Evolutionary conservation across 1,140 invertebrate species (phyloP).

Genomic region (Drosophila kohkoa): DNA sequence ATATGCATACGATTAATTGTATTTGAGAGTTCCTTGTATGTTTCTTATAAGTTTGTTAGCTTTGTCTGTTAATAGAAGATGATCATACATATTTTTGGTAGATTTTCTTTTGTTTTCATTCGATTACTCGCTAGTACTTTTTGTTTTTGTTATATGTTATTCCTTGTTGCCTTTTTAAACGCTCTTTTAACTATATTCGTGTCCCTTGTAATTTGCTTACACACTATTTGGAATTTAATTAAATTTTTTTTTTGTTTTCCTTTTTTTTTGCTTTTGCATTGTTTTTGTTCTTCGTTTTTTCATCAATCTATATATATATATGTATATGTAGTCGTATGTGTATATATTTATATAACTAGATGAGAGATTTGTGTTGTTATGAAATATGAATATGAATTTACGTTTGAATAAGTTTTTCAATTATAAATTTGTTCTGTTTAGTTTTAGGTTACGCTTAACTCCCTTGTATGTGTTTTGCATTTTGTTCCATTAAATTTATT

Average conservation of each 20-base stretch:
- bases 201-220: constrained; percentile 79
- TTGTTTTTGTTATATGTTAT: constrained; percentile 7
- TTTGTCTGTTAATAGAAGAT: constrained; percentile 41
- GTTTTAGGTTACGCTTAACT: constrained; percentile 69
- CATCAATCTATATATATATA: constrained; percentile 16
- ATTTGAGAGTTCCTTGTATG: constrained; percentile 69
- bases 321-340: constrained; percentile 13
- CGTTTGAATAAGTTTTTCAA: constrained; percentile 68
- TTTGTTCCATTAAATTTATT: constrained; percentile 78
- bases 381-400: constrained; percentile 74
- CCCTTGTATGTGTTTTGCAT: constrained; percentile 82
- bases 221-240: constrained; percentile 60
- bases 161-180: constrained; percentile 34
- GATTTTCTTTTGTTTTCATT: constrained; percentile 1
- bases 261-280: constrained; percentile 33
- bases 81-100: constrained; percentile 50
- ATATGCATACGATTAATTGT: constrained; percentile 15
- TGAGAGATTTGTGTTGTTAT: constrained; percentile 59
- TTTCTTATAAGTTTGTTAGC: constrained; percentile 21
- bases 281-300: constrained; percentile 34
- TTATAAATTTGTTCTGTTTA: constrained; percentile 50
- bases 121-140: neutral
- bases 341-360: constrained; percentile 48
- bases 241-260: constrained; percentile 44
- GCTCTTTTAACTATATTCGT: constrained; percentile 59